Evolutionary conservation across 2,888 invertebrate species (phyloP).

Genomic region (Diplolepis rosae): DNA sequence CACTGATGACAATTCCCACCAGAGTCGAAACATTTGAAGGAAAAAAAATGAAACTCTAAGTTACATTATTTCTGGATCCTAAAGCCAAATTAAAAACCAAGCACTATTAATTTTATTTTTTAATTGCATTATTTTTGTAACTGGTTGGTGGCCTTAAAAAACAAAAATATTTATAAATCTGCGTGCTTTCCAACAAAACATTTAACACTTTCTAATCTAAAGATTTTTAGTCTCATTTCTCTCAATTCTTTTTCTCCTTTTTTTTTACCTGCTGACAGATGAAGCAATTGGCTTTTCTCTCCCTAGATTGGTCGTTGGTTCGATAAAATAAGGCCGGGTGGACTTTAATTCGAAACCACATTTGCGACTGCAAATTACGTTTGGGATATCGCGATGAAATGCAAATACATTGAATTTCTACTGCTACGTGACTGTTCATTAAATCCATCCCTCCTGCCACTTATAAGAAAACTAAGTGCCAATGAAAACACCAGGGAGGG

Average conservation of each 20-base stretch:
- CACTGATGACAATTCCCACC: too few relatives aligned
- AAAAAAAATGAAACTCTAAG: too few relatives aligned
- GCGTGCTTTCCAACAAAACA: neutral
- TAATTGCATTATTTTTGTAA: neutral
- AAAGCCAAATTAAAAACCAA: too few relatives aligned
- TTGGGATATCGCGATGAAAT: neutral
- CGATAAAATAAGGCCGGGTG: slow-evolving; percentile 11
- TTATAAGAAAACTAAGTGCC: neutral
- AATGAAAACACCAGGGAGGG: neutral
- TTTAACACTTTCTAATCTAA: neutral
- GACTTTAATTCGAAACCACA: slow-evolving; percentile 6
- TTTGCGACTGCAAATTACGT: slow-evolving; percentile 10
- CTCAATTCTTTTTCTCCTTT: slow-evolving; percentile 1
- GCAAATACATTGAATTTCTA: slow-evolving; percentile 22
- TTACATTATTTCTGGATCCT: too few relatives aligned
- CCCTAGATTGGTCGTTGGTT: neutral
- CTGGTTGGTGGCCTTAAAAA: too few relatives aligned
- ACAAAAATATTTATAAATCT: neutral
- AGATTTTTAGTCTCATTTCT: neutral
- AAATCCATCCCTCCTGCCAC: neutral
- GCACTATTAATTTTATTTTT: too few relatives aligned
- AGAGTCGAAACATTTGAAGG: too few relatives aligned
- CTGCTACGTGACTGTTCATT: slow-evolving; percentile 19
- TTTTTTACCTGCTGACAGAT: neutral
- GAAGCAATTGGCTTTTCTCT: neutral